Conservation (phyloP, 2,888 invertebrate genomes). For the Plusia festucae region DNA sequence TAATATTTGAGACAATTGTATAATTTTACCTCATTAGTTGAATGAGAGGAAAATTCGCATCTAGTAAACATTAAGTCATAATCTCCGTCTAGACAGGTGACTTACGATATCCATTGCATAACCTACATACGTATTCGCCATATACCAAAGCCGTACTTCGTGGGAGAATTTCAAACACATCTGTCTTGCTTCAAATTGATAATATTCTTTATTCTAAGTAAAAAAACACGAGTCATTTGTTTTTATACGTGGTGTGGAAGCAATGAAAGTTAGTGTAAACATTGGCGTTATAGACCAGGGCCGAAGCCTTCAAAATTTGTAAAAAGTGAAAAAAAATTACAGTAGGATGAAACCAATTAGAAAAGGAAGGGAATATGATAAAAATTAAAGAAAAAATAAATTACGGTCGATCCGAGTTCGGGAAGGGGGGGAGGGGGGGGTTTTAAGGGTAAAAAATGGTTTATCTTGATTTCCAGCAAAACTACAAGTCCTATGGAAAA, state of each 20-base stretch:
- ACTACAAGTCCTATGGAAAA: too few species aligned
- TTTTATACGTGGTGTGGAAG: not conserved
- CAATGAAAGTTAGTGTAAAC: not conserved
- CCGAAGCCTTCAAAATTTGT: too few species aligned
- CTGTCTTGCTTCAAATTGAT: not conserved
- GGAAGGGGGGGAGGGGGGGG: too few species aligned
- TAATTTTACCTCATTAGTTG: not conserved
- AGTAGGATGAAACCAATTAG: too few species aligned
- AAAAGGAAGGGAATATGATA: too few species aligned
- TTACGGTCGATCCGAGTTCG: too few species aligned
- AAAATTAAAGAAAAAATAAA: too few species aligned
- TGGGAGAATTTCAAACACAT: not conserved
- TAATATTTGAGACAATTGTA: not conserved
- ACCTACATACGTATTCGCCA: too few species aligned
- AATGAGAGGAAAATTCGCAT: not conserved
- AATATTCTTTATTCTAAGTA: not conserved
- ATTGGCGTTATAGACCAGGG: too few species aligned
- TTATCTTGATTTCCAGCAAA: too few species aligned
- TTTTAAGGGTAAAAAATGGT: too few species aligned
- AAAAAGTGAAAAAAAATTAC: too few species aligned
- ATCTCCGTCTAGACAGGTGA: not conserved
- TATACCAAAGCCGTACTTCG: not conserved
- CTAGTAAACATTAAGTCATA: not conserved
- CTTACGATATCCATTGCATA: not conserved
- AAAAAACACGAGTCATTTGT: constrained; percentile 3